Evolutionary conservation across 2,797 vertebrate species (phyloP).

Genomic region (Huso huso): DNA sequence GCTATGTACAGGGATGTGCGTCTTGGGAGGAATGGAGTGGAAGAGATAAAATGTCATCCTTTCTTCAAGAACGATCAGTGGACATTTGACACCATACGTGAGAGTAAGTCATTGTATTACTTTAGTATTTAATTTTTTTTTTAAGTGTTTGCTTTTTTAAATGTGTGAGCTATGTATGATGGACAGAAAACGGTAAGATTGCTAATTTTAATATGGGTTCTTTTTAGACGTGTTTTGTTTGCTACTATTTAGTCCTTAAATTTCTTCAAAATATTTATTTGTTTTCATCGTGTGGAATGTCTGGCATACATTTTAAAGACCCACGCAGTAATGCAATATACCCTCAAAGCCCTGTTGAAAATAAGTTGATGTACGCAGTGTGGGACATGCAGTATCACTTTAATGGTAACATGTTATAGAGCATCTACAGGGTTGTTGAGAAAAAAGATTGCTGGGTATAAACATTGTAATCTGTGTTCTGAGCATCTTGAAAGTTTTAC

Average conservation of each 20-base stretch:
- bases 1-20: slow-evolving; percentile 79
- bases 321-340: background rate
- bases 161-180: no score
- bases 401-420: background rate
- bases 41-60: slow-evolving; percentile 83
- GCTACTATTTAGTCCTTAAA: background rate
- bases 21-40: slow-evolving; percentile 76
- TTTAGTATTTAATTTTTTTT: slow-evolving; percentile 17
- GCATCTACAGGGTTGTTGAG: background rate
- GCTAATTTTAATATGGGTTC: no score
- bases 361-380: background rate
- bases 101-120: slow-evolving; percentile 70
- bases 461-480: background rate
- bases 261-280: background rate
- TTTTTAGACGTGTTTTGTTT: no score
- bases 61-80: slow-evolving; percentile 97
- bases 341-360: background rate
- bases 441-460: slow-evolving; percentile 1
- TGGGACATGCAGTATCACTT: background rate
- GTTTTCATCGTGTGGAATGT: background rate
- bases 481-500: no score
- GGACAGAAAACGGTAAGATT: no score
- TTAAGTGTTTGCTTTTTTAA: slow-evolving; percentile 22
- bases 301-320: background rate
- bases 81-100: slow-evolving; percentile 93